These are phyloP conservation scores for Nephrotoma flavescens DNA, from an alignment of 2,888 invertebrate species.

Conservation along the genomic window DNA sequence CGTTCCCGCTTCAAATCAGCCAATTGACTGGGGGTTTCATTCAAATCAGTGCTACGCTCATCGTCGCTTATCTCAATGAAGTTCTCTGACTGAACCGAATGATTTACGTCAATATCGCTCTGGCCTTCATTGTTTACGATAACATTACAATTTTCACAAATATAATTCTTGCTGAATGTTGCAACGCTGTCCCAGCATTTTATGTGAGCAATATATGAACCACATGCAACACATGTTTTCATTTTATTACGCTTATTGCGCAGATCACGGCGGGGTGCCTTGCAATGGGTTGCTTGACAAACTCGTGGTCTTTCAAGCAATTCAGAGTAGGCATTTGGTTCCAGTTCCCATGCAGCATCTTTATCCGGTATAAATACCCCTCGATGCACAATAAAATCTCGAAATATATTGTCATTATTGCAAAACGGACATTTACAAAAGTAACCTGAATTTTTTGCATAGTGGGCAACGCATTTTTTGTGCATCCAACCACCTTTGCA, in stretches of 20 bases:
- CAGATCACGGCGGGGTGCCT: background rate
- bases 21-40: too few relatives aligned
- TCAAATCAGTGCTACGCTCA: background rate
- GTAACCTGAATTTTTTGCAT: conserved; percentile 62
- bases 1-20: background rate
- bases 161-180: background rate
- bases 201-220: conserved; percentile 17
- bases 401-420: conserved; percentile 52
- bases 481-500: conserved; percentile 69
- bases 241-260: background rate
- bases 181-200: conserved; percentile 7
- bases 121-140: background rate
- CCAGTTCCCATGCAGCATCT: conserved; percentile 73
- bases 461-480: conserved; percentile 49
- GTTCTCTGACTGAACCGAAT: background rate
- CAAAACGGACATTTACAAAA: conserved; percentile 75
- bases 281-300: conserved; percentile 47
- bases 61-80: background rate
- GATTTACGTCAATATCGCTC: background rate
- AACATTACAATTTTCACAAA: background rate
- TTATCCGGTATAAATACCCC: conserved; percentile 73
- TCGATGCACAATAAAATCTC: conserved; percentile 40
- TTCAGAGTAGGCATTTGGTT: conserved; percentile 59
- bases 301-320: conserved; percentile 43
- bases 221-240: conserved; percentile 20